Evolutionary conservation across 2,888 invertebrate species (phyloP).

Genomic region (Entomobrya proxima): DNA sequence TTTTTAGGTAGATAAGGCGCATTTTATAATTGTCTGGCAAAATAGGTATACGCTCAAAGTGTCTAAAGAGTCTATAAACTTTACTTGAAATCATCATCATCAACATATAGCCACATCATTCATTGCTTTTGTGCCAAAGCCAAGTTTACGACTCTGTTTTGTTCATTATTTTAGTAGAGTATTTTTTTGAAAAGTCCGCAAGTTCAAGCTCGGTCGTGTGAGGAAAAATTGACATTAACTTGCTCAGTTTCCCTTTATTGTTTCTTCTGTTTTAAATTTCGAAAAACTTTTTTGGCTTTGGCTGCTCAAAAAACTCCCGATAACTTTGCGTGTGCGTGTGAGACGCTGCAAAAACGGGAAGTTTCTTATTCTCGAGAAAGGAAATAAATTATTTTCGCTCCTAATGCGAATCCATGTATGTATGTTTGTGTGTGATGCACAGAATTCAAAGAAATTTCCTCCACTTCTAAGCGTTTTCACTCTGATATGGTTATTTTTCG

Average conservation of each 20-base stretch:
- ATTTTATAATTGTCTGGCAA: not conserved
- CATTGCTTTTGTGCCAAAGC: conserved; percentile 15
- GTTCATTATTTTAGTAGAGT: not conserved
- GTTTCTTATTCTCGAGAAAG: conserved; percentile 21
- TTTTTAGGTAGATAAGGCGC: too few relatives aligned
- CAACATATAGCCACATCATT: conserved; percentile 2
- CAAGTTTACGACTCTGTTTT: conserved; percentile 29
- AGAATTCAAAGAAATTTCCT: conserved; percentile 9
- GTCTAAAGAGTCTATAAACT: not conserved
- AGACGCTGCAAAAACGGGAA: conserved; percentile 26
- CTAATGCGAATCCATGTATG: conserved; percentile 14
- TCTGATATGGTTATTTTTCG: not conserved
- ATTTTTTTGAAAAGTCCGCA: not conserved
- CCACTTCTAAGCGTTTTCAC: not conserved
- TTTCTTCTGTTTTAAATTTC: not conserved
- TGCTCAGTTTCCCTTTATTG: too few relatives aligned
- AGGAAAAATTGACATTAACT: not conserved
- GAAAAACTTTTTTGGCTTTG: not conserved
- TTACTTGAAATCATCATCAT: not conserved
- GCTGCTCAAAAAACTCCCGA: not conserved
- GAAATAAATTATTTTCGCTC: conserved; percentile 30
- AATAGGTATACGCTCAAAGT: conserved; percentile 15
- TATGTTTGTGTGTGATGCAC: too few relatives aligned
- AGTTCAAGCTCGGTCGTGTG: not conserved
- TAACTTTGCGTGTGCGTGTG: not conserved